These are phyloP conservation scores for Mongoloraphidia duomilia DNA, from an alignment of 2,888 invertebrate species.

Conservation along the genomic window DNA sequence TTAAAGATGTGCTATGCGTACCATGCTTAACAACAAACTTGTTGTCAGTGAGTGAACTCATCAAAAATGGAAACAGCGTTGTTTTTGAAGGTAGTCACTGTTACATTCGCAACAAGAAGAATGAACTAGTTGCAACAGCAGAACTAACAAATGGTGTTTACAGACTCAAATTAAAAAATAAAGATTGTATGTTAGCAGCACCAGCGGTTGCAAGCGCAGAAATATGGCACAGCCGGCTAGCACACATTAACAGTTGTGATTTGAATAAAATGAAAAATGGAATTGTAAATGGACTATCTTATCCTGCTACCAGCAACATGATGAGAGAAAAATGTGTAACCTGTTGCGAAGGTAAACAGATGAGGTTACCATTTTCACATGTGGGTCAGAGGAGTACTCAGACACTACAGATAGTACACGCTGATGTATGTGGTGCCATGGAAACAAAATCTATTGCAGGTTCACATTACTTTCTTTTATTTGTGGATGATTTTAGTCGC, in stretches of 20 bases:
- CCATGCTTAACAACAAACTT: constrained; percentile 16
- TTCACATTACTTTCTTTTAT: too few species aligned
- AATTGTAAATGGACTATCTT: constrained; percentile 6
- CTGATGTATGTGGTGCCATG: too few species aligned
- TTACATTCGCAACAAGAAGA: constrained; percentile 10
- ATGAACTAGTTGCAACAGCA: constrained; percentile 12
- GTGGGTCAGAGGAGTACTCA: too few species aligned
- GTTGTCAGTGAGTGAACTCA: constrained; percentile 16
- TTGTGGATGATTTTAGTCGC: too few species aligned
- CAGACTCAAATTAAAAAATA: too few species aligned
- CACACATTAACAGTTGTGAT: too few species aligned
- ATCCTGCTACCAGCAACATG: too few species aligned
- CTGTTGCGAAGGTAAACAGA: constrained; percentile 4
- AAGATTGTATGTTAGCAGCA: too few species aligned
- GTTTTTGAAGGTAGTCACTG: constrained; percentile 11
- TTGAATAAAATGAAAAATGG: constrained; percentile 7
- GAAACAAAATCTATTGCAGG: too few species aligned
- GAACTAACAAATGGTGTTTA: too few species aligned
- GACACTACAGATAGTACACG: too few species aligned
- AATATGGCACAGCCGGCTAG: constrained; percentile 10
- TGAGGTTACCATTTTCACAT: constrained; percentile 1
- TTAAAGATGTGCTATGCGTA: constrained; percentile 14
- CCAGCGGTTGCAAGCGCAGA: not conserved
- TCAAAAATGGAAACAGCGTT: constrained; percentile 16
- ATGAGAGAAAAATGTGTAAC: too few species aligned